A percentile compares a stretch with the other conserved stretches of the same genome.
Conservation (phyloP, 2,888 invertebrate genomes). For the Drosophila quinaria region DNA sequence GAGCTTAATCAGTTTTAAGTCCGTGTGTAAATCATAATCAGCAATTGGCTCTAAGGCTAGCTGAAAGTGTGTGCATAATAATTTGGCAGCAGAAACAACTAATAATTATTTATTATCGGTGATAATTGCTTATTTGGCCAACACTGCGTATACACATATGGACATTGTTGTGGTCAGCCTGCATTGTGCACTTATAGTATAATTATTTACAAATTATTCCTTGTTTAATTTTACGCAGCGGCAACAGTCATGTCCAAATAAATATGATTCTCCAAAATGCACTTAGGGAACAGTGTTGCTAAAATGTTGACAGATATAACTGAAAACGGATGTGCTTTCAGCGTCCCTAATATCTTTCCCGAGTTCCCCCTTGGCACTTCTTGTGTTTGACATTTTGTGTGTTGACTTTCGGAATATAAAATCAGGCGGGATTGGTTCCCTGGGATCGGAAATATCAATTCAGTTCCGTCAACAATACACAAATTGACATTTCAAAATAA, state of each 20-base stretch:
- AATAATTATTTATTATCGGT: conserved; percentile 46
- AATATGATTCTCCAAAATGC: neutral
- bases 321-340: too few species aligned
- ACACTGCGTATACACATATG: conserved; percentile 36
- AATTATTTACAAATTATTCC: conserved; percentile 45
- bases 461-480: conserved; percentile 40
- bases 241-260: neutral
- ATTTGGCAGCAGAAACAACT: conserved; percentile 21
- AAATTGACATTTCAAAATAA: conserved; percentile 17
- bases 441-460: conserved; percentile 38
- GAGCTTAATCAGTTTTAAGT: conserved; percentile 54
- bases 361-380: too few species aligned
- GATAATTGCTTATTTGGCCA: conserved; percentile 58
- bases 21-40: conserved; percentile 49
- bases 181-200: conserved; percentile 28
- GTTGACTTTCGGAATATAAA: conserved; percentile 27
- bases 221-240: conserved; percentile 39
- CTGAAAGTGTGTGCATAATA: conserved; percentile 40
- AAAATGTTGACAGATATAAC: too few species aligned
- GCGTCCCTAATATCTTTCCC: too few species aligned
- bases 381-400: neutral
- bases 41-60: conserved; percentile 28
- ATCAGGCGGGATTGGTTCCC: conserved; percentile 17
- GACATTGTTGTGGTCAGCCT: neutral
- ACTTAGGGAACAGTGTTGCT: neutral